These are phyloP conservation scores for Mythimna vitellina DNA, from an alignment of 2,888 invertebrate genomes.

Conservation along the genomic window DNA sequence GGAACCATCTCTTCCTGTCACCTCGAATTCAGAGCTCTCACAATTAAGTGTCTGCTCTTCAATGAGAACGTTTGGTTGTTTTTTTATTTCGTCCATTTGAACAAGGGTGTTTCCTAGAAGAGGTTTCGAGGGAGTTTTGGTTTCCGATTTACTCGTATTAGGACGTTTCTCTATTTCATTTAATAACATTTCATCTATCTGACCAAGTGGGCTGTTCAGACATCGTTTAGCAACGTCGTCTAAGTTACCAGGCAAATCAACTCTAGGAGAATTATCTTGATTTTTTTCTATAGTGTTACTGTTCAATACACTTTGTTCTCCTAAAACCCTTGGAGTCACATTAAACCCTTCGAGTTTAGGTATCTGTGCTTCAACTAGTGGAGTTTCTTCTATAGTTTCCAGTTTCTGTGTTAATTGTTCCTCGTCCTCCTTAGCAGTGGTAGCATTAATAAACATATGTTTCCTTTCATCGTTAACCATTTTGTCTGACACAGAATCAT, in stretches of 20 bases:
- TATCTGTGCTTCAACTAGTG: conserved; percentile 71
- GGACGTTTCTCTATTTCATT: conserved; percentile 70
- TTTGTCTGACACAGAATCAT: not conserved
- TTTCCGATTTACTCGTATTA: conserved; percentile 2
- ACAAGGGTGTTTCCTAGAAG: conserved; percentile 13
- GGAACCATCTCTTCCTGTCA: not conserved
- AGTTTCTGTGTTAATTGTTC: conserved; percentile 75
- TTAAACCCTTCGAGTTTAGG: conserved; percentile 71
- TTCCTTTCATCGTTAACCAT: not conserved
- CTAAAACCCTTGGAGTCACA: conserved; percentile 68
- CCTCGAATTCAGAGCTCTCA: not conserved
- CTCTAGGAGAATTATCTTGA: not conserved
- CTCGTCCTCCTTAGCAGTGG: conserved; percentile 68
- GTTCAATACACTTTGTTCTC: conserved; percentile 10
- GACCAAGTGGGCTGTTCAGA: conserved; percentile 61
- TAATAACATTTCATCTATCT: conserved; percentile 70
- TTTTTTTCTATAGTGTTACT: not conserved
- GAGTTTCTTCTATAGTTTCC: conserved; percentile 75
- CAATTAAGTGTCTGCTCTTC: not conserved
- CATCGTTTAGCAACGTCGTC: conserved; percentile 71
- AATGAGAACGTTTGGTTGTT: not conserved
- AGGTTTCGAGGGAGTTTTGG: not conserved
- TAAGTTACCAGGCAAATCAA: conserved; percentile 24
- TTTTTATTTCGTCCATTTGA: conserved; percentile 24
- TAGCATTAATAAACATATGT: conserved; percentile 49